Percentiles rank a stretch among this genome's conserved stretches.
Conservation (phyloP, 1,140 invertebrate species). For the Drosophila quadrilineata region DNA sequence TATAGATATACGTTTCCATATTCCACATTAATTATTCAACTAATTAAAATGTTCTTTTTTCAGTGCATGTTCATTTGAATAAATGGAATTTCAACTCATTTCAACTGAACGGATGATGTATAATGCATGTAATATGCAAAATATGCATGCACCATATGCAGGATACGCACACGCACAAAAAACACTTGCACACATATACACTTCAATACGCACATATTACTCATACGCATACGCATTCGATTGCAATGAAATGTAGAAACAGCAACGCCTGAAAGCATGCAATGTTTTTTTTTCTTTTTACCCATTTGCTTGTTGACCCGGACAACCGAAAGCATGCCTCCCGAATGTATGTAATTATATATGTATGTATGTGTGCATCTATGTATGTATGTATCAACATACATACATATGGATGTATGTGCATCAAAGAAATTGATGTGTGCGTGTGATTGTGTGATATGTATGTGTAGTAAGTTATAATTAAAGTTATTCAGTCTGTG, state of each 20-base stretch:
- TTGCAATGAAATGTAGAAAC: constrained; percentile 18
- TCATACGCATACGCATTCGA: too few relatives aligned
- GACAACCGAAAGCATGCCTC: constrained; percentile 24
- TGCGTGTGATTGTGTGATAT: background rate
- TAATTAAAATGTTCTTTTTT: too few relatives aligned
- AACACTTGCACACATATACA: too few relatives aligned
- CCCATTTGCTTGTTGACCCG: constrained; percentile 49
- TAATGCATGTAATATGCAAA: too few relatives aligned
- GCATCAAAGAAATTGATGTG: background rate
- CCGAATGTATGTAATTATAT: constrained; percentile 19
- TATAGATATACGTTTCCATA: too few relatives aligned
- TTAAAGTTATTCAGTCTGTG: constrained; percentile 18
- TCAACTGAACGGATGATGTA: too few relatives aligned
- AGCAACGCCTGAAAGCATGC: constrained; percentile 42
- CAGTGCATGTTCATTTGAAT: too few relatives aligned
- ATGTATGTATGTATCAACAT: background rate
- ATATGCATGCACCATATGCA: too few relatives aligned
- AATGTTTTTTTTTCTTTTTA: constrained; percentile 50
- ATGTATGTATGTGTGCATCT: constrained; percentile 15
- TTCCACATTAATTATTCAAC: too few relatives aligned
- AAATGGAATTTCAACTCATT: too few relatives aligned
- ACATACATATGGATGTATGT: background rate
- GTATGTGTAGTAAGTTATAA: constrained; percentile 2
- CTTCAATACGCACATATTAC: too few relatives aligned
- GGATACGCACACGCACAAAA: too few relatives aligned